A percentile compares a stretch with the other conserved stretches of the same genome.
These are phyloP conservation scores for Phoxinus dragarum DNA, from an alignment of 2,797 vertebrate genomes.

Conservation along the genomic window DNA sequence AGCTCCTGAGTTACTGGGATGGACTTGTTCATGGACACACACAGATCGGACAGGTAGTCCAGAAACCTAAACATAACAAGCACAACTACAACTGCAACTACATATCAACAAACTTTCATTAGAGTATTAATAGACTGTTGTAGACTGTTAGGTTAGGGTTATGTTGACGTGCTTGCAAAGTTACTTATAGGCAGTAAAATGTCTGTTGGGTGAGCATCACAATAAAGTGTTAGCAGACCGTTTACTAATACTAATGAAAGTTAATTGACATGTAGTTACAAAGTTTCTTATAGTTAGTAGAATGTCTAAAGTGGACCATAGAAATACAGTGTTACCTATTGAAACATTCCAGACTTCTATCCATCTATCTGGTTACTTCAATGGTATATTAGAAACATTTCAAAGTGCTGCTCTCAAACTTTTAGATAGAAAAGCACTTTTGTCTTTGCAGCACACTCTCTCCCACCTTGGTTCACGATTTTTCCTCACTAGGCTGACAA, in stretches of 20 bases:
- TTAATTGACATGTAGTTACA: neutral
- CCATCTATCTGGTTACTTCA: neutral
- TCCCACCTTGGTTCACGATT: slow-evolving; percentile 88
- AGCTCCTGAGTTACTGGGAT: slow-evolving; percentile 98
- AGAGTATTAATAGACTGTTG: neutral
- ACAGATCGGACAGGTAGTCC: slow-evolving; percentile 98
- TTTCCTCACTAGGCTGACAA: slow-evolving; percentile 88
- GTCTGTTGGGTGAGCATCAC: no score
- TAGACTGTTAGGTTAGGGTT: neutral
- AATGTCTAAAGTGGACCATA: neutral
- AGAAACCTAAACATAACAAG: slow-evolving; percentile 83
- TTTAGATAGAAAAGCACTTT: neutral
- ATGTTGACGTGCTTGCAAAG: neutral
- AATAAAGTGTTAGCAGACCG: neutral
- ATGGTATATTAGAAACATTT: neutral
- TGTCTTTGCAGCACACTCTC: neutral
- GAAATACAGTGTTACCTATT: neutral
- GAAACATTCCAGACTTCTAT: neutral
- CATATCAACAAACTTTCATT: neutral
- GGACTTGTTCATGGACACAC: slow-evolving; percentile 98
- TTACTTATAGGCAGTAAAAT: neutral
- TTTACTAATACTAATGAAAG: no score
- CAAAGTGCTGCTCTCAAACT: neutral
- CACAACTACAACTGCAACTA: neutral
- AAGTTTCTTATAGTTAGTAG: neutral